Conservation (phyloP, 2,113 vertebrate species). For the Actenoides hombroni region DNA sequence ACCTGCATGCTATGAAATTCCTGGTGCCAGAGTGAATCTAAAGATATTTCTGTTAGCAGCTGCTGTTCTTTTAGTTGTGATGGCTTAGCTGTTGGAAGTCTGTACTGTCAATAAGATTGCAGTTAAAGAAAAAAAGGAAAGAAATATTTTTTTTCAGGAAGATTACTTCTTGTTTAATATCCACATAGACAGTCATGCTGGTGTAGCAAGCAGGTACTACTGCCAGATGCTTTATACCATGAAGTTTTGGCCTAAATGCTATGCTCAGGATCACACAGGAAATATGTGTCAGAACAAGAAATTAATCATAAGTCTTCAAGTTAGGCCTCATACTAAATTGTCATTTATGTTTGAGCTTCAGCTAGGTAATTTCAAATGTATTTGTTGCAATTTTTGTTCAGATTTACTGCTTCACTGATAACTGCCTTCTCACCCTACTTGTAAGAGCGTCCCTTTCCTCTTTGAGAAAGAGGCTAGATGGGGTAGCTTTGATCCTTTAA, state of each 20-base stretch:
- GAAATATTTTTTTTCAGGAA: background rate
- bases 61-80: background rate
- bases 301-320: background rate
- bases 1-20: background rate
- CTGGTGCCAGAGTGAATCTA: background rate
- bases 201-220: background rate
- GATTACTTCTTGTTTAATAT: background rate
- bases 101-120: background rate
- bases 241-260: background rate
- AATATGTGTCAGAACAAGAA: background rate
- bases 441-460: background rate
- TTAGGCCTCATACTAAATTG: background rate
- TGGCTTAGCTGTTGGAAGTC: background rate
- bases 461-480: background rate
- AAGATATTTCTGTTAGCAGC: background rate
- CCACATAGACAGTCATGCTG: background rate
- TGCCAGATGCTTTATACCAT: background rate
- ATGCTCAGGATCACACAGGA: background rate
- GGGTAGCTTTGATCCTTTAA: background rate
- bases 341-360: background rate
- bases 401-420: background rate
- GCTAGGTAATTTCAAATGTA: background rate
- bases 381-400: background rate
- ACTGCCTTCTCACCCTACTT: background rate
- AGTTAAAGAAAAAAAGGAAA: background rate